Evolutionary conservation across 92 coral and sea anemone species (phyloP).

Genomic region (Galaxea fascicularis): DNA sequence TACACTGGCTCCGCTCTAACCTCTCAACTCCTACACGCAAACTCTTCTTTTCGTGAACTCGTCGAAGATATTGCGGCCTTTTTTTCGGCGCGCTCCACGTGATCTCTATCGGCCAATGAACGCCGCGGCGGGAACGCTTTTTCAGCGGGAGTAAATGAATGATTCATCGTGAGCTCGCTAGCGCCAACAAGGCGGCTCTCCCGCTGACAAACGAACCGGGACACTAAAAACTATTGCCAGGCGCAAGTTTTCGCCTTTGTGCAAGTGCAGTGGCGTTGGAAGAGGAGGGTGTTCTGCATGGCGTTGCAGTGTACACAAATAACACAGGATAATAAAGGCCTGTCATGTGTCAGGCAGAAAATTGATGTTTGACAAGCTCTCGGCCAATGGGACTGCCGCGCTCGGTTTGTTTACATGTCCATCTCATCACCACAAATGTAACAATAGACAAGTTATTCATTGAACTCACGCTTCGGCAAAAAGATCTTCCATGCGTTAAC

Average conservation of each 20-base stretch:
- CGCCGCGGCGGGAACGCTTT: conserved; percentile 72
- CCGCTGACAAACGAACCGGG: conserved; percentile 38
- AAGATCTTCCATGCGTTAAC: conserved; percentile 23
- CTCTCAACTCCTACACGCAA: conserved; percentile 75
- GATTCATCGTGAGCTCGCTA: conserved; percentile 60
- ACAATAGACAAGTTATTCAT: conserved; percentile 28
- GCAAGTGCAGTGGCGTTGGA: background rate
- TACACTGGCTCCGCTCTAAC: conserved; percentile 65
- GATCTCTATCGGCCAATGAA: conserved; percentile 61
- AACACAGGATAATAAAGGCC: conserved; percentile 25
- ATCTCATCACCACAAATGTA: conserved; percentile 36
- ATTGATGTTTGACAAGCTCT: conserved; percentile 79
- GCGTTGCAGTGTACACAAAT: conserved; percentile 32
- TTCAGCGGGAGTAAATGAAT: conserved; percentile 62
- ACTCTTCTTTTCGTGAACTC: conserved; percentile 65
- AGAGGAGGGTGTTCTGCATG: conserved; percentile 20
- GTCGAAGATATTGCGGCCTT: conserved; percentile 48
- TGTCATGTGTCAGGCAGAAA: conserved; percentile 81
- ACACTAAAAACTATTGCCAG: conserved; percentile 21
- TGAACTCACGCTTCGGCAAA: conserved; percentile 18
- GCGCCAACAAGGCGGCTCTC: conserved; percentile 62
- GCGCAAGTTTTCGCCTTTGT: conserved; percentile 21
- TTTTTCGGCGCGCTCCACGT: conserved; percentile 56
- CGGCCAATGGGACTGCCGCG: conserved; percentile 74
- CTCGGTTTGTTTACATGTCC: conserved; percentile 71